Evolutionary conservation across 2,888 invertebrate species (phyloP).

Genomic region (Amorpha juglandis): DNA sequence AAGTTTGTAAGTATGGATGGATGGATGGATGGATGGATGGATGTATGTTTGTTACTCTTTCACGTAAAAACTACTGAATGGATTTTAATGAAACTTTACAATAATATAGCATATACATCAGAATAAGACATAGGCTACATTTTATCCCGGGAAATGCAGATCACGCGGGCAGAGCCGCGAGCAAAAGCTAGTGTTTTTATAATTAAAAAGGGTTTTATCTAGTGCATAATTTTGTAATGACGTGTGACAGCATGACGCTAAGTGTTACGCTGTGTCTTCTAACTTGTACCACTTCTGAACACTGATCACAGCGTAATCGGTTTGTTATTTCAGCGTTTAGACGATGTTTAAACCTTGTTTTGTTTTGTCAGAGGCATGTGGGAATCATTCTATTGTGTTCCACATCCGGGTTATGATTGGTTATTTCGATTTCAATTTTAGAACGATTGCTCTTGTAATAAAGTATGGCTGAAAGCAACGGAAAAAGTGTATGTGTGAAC

Average conservation of each 20-base stretch:
- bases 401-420: constrained; percentile 79
- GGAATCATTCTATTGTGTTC: constrained; percentile 82
- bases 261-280: constrained; percentile 43
- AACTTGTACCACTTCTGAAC: constrained; percentile 55
- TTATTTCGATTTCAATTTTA: constrained; percentile 64
- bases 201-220: too few species aligned
- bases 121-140: too few species aligned
- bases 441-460: constrained; percentile 42
- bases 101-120: too few species aligned
- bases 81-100: too few species aligned
- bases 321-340: constrained; percentile 83
- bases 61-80: too few species aligned
- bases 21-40: too few species aligned
- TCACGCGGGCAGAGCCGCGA: too few species aligned
- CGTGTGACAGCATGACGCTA: background rate
- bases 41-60: too few species aligned
- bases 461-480: background rate
- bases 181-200: too few species aligned
- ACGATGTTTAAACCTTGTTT: constrained; percentile 77
- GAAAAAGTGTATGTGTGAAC: constrained; percentile 15
- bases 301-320: constrained; percentile 78
- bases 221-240: background rate
- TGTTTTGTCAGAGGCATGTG: constrained; percentile 82
- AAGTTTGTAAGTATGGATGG: too few species aligned
- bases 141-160: too few species aligned